Conservation (phyloP, 1,140 invertebrate genomes). For the Aphelenchoides besseyi region DNA sequence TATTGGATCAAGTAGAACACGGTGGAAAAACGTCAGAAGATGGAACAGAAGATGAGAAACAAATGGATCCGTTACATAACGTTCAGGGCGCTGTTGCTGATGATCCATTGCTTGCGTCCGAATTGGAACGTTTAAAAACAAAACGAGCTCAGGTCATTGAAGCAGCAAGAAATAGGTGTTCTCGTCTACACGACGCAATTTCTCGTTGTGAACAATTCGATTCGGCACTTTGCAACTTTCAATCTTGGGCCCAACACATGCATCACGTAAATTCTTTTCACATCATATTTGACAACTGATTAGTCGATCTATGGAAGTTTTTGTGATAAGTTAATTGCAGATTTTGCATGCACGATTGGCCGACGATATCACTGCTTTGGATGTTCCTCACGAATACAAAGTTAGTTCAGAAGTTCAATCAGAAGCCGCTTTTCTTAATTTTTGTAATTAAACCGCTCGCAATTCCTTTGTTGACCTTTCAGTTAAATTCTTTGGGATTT, state of each 20-base stretch:
- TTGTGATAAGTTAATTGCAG: slow-evolving; percentile 21
- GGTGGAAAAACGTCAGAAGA: slow-evolving; percentile 32
- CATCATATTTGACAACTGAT: too few species aligned
- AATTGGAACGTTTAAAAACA: slow-evolving; percentile 9
- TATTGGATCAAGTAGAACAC: slow-evolving; percentile 40
- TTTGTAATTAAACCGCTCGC: slow-evolving; percentile 12
- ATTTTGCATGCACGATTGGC: slow-evolving; percentile 42
- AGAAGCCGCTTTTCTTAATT: slow-evolving; percentile 12
- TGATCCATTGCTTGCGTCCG: not conserved
- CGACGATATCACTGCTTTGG: slow-evolving; percentile 53
- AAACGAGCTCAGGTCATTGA: slow-evolving; percentile 22
- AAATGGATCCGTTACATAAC: slow-evolving; percentile 5
- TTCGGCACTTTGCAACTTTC: slow-evolving; percentile 47
- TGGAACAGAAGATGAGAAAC: slow-evolving; percentile 7
- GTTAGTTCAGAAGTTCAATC: slow-evolving; percentile 28
- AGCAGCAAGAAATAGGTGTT: slow-evolving; percentile 31
- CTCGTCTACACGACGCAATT: slow-evolving; percentile 37
- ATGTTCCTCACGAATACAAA: slow-evolving; percentile 59
- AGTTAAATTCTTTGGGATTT: slow-evolving; percentile 35
- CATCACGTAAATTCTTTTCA: slow-evolving; percentile 18
- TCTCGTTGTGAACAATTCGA: slow-evolving; percentile 52
- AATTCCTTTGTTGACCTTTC: slow-evolving; percentile 17
- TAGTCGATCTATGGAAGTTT: too few species aligned
- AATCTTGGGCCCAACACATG: slow-evolving; percentile 52
- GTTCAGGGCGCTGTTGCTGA: not conserved